Base-by-base conservation (phyloP, 2,888 invertebrate species). In the Calameuta pallipes region DNA sequence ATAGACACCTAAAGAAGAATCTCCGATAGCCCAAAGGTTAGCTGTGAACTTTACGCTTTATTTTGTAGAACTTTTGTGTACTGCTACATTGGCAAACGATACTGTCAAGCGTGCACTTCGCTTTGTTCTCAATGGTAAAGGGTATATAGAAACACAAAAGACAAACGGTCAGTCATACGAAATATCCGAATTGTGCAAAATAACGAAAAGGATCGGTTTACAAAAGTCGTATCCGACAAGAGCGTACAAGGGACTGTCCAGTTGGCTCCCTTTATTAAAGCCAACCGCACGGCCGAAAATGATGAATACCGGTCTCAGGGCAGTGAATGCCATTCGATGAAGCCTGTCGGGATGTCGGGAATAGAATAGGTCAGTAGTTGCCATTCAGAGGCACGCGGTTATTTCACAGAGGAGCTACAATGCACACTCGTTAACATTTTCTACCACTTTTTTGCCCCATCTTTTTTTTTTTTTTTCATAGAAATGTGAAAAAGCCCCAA, bases 381-480 rank as follows among this genome's bases (percentile, higher is more conserved):
- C 69, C 30, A 77, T 77, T 77, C 73, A 31, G 73, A 35, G 56
- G 56, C 56, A 56, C 56, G 23, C 56, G 56, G 56, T 56, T 69
- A 36, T 23, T 77, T 69, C 23, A 56, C 31, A n/a, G n/a, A 37
- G 23, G 30, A 37, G 70, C 36, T 69, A 78, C 78, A 78, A 78
- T 37, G 36, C 41, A 69, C 4, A n/a, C 34, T 78, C 78, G 69
- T 75, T 75, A 78, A 70, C 70, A n/a, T 78, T 77, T 77, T 74
- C 36, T 69, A 69, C n/a, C 23, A 74, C 74, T 74, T 74, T 69
- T 68, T 69, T 23, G 1, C 2, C 23, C 56, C 56, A 56, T 31
- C 9, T 6, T 56, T 56, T 56, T 23, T 41, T 41, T 6, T 23
- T 23, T 41, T 56, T 9, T 23, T 23, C 56, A 56, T 56, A 23